Evolutionary conservation across 2,113 vertebrate genomes (phyloP), one percentile per base, ranked within the genome.

Genomic region (Python bivittatus): DNA sequence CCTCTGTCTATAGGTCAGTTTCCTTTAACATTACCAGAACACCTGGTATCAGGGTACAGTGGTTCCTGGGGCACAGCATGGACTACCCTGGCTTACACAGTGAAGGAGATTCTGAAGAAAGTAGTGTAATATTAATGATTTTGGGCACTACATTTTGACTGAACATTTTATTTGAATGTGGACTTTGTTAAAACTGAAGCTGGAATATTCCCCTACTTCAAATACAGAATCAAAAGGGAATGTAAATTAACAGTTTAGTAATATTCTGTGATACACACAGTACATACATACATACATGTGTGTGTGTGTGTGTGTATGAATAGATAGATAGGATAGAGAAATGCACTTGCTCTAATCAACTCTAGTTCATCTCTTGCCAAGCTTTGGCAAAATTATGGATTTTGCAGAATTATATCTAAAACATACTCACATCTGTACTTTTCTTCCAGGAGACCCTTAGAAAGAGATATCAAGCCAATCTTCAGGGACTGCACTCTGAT

Each of bases 391-490:
- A 7, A 91, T 48, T 56, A 90, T 89, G 33, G 60, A 48, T 92
- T 93, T 92, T 91, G 2, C 33, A 91, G 33, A 25, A 64, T 29
- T 54, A 42, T 29, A 53, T 52, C 33, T 79, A 84, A 84, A 58
- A 94, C 8, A 87, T 97, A 97, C 99, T 98, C 98, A 99, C 99
- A 98, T 98, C 98, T 98, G 96, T 99, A 99, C 93, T 99, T 99
- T 94, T 99, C 99, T 95, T 99, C 99, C 96, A 99, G 97, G 93
- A 99, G 98, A 52, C 99, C 99, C 95, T 99, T 99, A 91, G 98
- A 99, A 92, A 99, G 98, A 91, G 98, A 99, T 83, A 99, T 99
- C 95, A 99, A 96, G 64, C 99, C 99, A 85, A 99, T 99, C 97
- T 99, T 99, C 98, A 99, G 97, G 93, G 99, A 99, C 93, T 99